phyloP scores from a whole-genome alignment of 2,797 vertebrate genomes.

The Myotis findleyi region DNA sequence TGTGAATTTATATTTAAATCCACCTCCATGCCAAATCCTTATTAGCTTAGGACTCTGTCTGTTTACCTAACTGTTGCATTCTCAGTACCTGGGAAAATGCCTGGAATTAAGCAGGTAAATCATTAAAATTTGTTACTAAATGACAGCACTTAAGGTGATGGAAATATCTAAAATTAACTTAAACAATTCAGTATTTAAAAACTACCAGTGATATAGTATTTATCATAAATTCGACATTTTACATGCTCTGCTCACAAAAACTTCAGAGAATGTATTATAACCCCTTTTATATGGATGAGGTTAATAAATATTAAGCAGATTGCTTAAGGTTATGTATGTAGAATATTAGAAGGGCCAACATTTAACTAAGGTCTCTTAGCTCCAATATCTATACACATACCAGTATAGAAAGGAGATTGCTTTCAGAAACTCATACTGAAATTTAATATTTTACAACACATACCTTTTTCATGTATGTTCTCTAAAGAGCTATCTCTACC shows the following conservation, averaged over 20 bases:
- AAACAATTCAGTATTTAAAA: not conserved
- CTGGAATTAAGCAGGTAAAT: not conserved
- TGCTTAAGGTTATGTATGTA: not conserved
- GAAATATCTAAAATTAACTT: not conserved
- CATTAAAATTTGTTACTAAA: not conserved
- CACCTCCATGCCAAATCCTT: not conserved
- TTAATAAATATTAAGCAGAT: not conserved
- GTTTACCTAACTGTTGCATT: not conserved
- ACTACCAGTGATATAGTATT: not conserved
- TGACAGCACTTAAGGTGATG: not conserved
- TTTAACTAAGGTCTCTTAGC: not conserved
- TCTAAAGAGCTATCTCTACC: not conserved
- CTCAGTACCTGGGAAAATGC: not conserved
- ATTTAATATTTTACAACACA: not conserved
- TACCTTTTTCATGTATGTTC: constrained; percentile 1
- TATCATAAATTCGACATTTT: not conserved
- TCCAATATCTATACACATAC: not conserved
- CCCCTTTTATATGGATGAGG: not conserved
- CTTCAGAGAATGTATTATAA: not conserved
- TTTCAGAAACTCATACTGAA: not conserved
- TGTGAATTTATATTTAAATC: not conserved
- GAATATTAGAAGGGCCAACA: not conserved
- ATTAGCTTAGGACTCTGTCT: accelerated
- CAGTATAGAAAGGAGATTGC: not conserved
- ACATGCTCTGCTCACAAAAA: not conserved